Percentiles rank a stretch among this genome's conserved stretches.
Evolutionary conservation across 2,113 vertebrate species (phyloP).

Genomic region (Lichenostomus cassidix): DNA sequence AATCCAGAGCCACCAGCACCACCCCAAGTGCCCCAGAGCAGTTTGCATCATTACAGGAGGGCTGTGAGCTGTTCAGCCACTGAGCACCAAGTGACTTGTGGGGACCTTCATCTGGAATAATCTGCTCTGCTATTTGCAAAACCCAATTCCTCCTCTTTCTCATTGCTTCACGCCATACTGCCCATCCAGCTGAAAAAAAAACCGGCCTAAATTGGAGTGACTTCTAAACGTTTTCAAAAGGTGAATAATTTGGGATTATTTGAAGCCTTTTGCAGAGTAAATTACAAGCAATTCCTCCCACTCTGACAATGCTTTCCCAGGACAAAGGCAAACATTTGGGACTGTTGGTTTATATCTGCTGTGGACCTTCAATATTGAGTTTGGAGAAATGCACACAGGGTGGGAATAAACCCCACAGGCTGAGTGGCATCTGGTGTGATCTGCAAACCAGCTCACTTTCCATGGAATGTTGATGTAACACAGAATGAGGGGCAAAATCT

Average conservation of each 20-base stretch:
- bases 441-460: background rate
- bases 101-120: background rate
- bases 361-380: background rate
- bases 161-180: background rate
- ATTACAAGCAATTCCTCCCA: background rate
- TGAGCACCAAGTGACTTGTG: background rate
- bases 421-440: background rate
- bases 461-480: background rate
- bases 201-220: background rate
- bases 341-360: background rate
- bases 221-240: background rate
- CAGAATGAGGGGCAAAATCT: background rate
- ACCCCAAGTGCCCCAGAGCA: background rate
- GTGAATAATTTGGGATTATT: background rate
- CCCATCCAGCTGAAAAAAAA: background rate
- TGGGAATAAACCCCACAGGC: background rate
- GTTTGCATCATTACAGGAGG: background rate
- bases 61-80: background rate
- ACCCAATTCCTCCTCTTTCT: background rate
- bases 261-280: background rate
- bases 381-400: background rate
- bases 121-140: background rate
- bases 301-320: background rate
- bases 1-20: background rate
- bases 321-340: background rate